These are phyloP conservation scores for Cactoblastis cactorum DNA, from an alignment of 2,888 invertebrate genomes.

Conservation along the genomic window DNA sequence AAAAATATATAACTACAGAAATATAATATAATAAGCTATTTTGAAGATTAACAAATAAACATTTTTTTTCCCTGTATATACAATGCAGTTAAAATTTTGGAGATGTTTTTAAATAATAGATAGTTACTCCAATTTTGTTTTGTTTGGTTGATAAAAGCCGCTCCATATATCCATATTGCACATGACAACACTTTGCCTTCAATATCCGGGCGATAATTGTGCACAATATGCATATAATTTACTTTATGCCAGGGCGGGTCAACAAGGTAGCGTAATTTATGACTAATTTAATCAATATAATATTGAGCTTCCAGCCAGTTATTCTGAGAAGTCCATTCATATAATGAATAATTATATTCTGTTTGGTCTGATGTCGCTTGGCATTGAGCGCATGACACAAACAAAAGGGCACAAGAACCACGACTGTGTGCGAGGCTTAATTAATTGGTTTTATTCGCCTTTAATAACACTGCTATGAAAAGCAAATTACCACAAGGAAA, in stretches of 20 bases:
- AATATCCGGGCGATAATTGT: background rate
- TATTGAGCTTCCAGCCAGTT: constrained; percentile 1
- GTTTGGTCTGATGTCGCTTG: constrained; percentile 5
- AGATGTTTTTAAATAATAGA: no score
- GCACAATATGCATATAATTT: background rate
- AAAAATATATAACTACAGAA: no score
- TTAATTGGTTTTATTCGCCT: constrained; percentile 9
- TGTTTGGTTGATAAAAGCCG: no score
- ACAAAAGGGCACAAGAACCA: constrained; percentile 5
- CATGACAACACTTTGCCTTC: background rate
- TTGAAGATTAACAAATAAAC: no score
- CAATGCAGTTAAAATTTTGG: no score
- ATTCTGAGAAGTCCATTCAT: constrained; percentile 14
- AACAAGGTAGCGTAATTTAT: constrained; percentile 4
- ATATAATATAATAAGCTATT: no score
- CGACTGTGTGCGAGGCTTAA: constrained; percentile 4
- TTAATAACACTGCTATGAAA: constrained; percentile 8
- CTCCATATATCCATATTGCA: no score
- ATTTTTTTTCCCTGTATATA: no score
- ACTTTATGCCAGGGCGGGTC: background rate
- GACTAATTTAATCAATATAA: constrained; percentile 5
- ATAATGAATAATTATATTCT: constrained; percentile 12
- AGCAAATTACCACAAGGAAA: constrained; percentile 1
- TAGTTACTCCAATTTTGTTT: no score
- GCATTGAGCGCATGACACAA: constrained; percentile 9